A percentile compares a stretch with the other conserved stretches of the same genome.
These are phyloP conservation scores for Hemicentrotus pulcherrimus DNA, from an alignment of 35 echinoderm and acorn worm genomes.

Conservation along the genomic window DNA sequence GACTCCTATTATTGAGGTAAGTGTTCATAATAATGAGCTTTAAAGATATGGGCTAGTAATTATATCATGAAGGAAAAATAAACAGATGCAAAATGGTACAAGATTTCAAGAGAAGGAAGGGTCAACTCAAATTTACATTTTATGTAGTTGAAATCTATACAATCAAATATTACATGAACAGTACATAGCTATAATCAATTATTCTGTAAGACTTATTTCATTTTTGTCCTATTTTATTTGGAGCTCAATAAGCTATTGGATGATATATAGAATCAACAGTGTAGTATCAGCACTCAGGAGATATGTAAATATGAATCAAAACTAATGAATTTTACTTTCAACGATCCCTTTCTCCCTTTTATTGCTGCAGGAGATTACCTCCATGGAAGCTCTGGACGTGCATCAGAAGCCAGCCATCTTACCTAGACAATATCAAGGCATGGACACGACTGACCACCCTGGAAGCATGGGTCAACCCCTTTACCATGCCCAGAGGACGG, in stretches of 20 bases:
- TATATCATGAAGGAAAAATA: not conserved
- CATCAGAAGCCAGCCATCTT: not conserved
- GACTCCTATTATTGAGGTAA: slow-evolving; percentile 30
- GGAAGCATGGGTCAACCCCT: not conserved
- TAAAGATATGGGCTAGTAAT: not conserved
- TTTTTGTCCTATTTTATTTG: too few species aligned
- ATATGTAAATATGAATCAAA: not conserved
- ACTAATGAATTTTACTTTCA: not conserved
- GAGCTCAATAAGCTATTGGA: too few species aligned
- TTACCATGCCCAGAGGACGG: not conserved
- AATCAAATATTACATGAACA: not conserved
- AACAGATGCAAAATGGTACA: too few species aligned
- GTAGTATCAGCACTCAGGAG: too few species aligned
- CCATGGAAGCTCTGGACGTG: not conserved
- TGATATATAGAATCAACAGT: too few species aligned
- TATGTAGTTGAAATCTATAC: not conserved
- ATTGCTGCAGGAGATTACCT: slow-evolving; percentile 12
- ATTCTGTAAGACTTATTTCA: not conserved
- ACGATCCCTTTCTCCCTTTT: not conserved
- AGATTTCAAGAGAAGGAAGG: not conserved
- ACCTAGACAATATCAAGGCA: not conserved
- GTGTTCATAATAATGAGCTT: not conserved
- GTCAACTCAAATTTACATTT: not conserved
- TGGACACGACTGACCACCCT: not conserved
- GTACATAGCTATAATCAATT: not conserved